phyloP scores from a whole-genome alignment of 1,140 invertebrate species.

The Yoshiicerus persimilis region DNA sequence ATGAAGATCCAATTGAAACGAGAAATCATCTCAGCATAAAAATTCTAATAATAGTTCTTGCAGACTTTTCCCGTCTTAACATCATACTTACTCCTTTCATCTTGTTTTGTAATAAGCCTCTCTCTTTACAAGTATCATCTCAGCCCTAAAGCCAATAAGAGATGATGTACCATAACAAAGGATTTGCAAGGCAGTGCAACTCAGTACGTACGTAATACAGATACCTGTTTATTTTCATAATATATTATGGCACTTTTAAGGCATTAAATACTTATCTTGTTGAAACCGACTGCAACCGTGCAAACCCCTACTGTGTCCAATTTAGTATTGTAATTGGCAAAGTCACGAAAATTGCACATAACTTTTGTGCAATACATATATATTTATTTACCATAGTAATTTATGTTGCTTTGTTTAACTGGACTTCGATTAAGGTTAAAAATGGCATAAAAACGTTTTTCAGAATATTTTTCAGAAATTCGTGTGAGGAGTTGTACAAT shows the following conservation, averaged over 20 bases:
- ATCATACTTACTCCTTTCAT: not conserved
- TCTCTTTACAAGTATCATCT: not conserved
- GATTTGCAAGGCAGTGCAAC: too few species aligned
- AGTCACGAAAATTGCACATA: too few species aligned
- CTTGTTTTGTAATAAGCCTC: not conserved
- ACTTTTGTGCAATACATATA: too few species aligned
- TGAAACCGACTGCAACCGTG: not conserved
- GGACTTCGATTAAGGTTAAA: too few species aligned
- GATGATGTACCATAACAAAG: too few species aligned
- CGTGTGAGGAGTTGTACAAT: too few species aligned
- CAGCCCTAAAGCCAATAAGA: not conserved
- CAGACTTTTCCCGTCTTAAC: not conserved
- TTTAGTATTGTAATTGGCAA: too few species aligned
- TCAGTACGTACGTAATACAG: not conserved
- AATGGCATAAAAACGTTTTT: too few species aligned
- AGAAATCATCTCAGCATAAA: not conserved
- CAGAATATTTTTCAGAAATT: too few species aligned
- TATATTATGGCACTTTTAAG: not conserved
- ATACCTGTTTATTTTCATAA: not conserved
- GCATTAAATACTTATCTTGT: too few species aligned
- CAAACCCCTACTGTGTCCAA: not conserved
- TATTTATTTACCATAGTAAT: too few species aligned
- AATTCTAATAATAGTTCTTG: not conserved
- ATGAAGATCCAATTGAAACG: conserved; percentile 10
- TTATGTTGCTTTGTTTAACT: too few species aligned